Evolutionary conservation across 2,797 vertebrate species (phyloP), one percentile per base, ranked within the genome.

Genomic region (Alcedo quadribrachys): DNA sequence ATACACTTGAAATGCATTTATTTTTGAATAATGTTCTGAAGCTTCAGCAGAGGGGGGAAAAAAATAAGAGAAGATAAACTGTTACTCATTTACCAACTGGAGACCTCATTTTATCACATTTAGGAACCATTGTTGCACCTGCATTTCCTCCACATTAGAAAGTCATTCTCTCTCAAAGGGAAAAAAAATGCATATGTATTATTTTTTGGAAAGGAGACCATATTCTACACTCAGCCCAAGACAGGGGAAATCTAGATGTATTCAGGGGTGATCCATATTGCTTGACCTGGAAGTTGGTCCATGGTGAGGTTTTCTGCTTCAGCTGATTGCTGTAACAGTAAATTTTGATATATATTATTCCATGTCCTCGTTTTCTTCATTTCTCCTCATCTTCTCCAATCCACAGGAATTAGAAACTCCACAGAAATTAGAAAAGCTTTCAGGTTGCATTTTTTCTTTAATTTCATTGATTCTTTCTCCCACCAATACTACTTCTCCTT

Each of bases 1-100:
- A 24, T 40, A 35, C 46, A 63, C 60, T 87, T 88, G 70, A 94
- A 92, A 90, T 79, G 28, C 48, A 85, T 93, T 92, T 75, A 71
- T 68, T 85, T 94, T 62, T 81, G 55, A 92, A 79, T 93, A 79
- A 91, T 35, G 6, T 43, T 77, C 40, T 66, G 63, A 66, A 79
- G 45, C 20, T 83, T 8, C 19, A 89, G 51, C 8, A 87, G 92
- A 60, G 28, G 19, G 20, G 33, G 32, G 32, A 33, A 69, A 75
- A 73, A 81, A 87, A 58, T 45, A 55, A 62, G 28, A 68, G 30
- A 75, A 80, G 27, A 50, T 50, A 85, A 65, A 10, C 63, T 78
- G 40, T 67, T 92, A 58, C 18, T 40, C 20, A 73, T 74, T 92
- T 93, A 62, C 54, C 63, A 77, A 81, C 19, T 21, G 25, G 19